These are phyloP conservation scores for Vicugna pacos DNA, from an alignment of 2,113 vertebrate species.

Conservation along the genomic window DNA sequence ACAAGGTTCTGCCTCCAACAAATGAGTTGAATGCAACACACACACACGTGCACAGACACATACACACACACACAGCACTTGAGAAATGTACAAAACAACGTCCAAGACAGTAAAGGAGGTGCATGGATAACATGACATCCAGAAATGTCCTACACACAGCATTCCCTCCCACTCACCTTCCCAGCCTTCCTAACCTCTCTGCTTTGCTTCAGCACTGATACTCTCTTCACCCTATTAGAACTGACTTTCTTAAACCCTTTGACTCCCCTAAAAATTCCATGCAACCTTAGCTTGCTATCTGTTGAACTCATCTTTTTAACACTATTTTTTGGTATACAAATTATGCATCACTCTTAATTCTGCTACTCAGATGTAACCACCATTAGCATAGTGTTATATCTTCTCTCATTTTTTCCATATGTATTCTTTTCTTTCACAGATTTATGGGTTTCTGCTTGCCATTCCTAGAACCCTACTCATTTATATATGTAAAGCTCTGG, in stretches of 20 bases:
- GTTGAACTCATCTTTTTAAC: not conserved
- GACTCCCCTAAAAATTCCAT: not conserved
- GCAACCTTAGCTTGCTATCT: not conserved
- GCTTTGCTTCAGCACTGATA: not conserved
- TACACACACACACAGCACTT: not conserved
- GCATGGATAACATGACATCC: not conserved
- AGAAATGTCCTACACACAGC: not conserved
- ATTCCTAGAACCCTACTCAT: not conserved
- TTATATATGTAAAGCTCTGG: not conserved
- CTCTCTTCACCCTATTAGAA: not conserved
- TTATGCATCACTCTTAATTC: not conserved
- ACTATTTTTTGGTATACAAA: not conserved
- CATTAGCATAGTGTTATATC: not conserved
- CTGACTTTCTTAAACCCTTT: not conserved
- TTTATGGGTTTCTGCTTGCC: not conserved
- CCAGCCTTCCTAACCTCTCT: not conserved
- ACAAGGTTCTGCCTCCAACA: not conserved
- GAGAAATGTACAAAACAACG: not conserved
- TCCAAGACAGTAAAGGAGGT: not conserved
- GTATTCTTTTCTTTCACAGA: not conserved
- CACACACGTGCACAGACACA: not conserved
- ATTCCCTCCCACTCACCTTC: not conserved
- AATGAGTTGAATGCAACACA: not conserved
- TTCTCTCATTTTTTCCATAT: not conserved
- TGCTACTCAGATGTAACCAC: not conserved